Evolutionary conservation across 1,140 invertebrate species (phyloP), one percentile per base, ranked within the genome.

Genomic region (Melipona quadrifasciata): DNA sequence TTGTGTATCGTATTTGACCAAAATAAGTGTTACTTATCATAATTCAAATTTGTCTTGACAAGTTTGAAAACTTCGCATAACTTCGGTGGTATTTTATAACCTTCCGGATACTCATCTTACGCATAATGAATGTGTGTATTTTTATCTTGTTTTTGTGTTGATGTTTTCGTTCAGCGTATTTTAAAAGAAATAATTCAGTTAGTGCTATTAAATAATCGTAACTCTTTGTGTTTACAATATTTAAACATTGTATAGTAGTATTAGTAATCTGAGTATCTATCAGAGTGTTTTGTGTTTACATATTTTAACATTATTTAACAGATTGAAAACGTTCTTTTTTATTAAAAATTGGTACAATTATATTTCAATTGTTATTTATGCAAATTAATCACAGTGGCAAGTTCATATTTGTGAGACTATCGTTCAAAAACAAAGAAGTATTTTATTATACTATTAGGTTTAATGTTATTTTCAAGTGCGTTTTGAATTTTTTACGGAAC

Each of bases 111-210:
- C 24, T 53, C 4, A 67, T 58, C 19, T 75, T 58, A 55, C 24
- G 51, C 5, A 11, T 57, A 67, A n/a, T 21, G 27, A 57, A 77
- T 64, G n/a, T 64, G 27, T 24, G 24, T 82, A 77, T 74, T 76
- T 77, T 67, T 73, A 27, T 67, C 11, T 39, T 11, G 34, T 68
- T 27, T 58, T 58, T 14, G 11, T 10, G 2, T 17, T 55, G 24
- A 8, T 14, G 57, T 47, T 61, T 76, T 19, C 64, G 17, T 47
- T 34, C 16, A 17, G 58, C 21, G 6, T 58, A n/a, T 5, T 58
- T 58, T 31, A 75, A 75, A 57, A 75, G 31, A 57, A 34, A 57
- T 34, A 57, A 14, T 75, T 34, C 31, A 58, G 21, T 58, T 21
- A 34, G 11, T 24, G 0, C 16, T 24, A n/a, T 75, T 39, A 24